Evolutionary conservation across 2,797 vertebrate genomes (phyloP).

Genomic region (Alauda arvensis): DNA sequence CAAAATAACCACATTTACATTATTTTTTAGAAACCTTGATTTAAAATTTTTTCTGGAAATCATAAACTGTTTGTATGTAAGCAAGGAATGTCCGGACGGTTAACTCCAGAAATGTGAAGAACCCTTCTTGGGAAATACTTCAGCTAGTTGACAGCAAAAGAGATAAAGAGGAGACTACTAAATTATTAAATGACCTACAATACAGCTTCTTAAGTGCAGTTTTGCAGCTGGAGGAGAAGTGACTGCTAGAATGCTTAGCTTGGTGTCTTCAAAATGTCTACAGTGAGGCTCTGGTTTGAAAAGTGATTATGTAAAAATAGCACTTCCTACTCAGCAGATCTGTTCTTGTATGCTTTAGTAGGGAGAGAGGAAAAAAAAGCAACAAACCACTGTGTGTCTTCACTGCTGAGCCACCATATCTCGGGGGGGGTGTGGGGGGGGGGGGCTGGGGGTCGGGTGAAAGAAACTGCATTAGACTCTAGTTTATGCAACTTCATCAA

Average conservation of each 20-base stretch:
- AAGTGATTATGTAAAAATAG: constrained; percentile 60
- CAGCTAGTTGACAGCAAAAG: background rate
- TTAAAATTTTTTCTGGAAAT: background rate
- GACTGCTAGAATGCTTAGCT: constrained; percentile 4
- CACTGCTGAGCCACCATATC: constrained; percentile 18
- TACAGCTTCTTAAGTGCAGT: background rate
- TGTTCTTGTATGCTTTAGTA: constrained; percentile 29
- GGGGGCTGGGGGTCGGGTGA: background rate
- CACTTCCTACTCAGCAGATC: constrained; percentile 61
- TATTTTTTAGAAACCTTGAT: background rate
- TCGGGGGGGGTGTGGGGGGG: background rate
- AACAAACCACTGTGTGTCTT: background rate
- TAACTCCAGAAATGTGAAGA: background rate
- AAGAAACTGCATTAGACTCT: background rate
- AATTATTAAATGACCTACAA: background rate
- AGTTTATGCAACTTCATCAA: constrained; percentile 48
- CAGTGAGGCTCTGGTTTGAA: constrained; percentile 22
- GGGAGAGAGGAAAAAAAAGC: background rate
- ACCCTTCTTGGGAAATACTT: background rate
- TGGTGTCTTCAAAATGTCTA: constrained; percentile 41
- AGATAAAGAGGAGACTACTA: background rate
- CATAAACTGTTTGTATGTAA: background rate
- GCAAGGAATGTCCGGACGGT: background rate
- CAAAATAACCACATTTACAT: background rate
- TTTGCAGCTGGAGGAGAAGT: constrained; percentile 23